Evolutionary conservation across 2,113 vertebrate species (phyloP).

Genomic region (Cynopterus brachyotis): DNA sequence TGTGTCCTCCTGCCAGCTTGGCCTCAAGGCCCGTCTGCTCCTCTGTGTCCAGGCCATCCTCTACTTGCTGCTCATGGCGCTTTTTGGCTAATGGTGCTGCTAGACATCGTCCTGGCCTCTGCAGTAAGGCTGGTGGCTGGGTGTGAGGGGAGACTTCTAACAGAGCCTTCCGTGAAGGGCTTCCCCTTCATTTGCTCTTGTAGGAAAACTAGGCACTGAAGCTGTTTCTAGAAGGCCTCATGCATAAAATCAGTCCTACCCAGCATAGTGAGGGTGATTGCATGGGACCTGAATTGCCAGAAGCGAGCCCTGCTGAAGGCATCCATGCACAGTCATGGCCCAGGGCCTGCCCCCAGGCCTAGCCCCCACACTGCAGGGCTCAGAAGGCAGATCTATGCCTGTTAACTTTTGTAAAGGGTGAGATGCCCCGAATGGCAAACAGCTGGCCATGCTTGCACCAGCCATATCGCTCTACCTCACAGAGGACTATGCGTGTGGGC

Average conservation of each 20-base stretch:
- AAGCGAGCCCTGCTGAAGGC: conserved; percentile 38
- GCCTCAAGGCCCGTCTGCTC: conserved; percentile 68
- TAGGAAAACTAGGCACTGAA: conserved; percentile 81
- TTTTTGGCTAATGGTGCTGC: conserved; percentile 51
- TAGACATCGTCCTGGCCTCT: conserved; percentile 73
- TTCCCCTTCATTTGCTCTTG: not conserved
- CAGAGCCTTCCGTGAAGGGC: too few species aligned
- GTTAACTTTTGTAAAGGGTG: not conserved
- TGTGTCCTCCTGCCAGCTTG: not conserved
- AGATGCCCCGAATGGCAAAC: not conserved
- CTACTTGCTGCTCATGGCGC: conserved; percentile 67
- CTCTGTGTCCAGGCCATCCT: conserved; percentile 73
- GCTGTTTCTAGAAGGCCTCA: conserved; percentile 70
- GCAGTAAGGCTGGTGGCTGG: conserved; percentile 67
- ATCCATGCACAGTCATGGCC: conserved; percentile 52
- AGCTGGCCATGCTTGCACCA: not conserved
- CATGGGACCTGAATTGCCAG: conserved; percentile 61
- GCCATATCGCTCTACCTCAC: not conserved
- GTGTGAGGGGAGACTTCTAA: not conserved
- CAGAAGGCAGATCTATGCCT: not conserved
- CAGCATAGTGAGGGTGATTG: not conserved
- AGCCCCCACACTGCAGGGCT: not conserved
- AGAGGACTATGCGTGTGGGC: not conserved
- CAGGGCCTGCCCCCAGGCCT: not conserved
- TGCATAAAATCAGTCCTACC: conserved; percentile 37